phyloP scores from a whole-genome alignment of 2,113 vertebrate genomes.

The Progne subis region DNA sequence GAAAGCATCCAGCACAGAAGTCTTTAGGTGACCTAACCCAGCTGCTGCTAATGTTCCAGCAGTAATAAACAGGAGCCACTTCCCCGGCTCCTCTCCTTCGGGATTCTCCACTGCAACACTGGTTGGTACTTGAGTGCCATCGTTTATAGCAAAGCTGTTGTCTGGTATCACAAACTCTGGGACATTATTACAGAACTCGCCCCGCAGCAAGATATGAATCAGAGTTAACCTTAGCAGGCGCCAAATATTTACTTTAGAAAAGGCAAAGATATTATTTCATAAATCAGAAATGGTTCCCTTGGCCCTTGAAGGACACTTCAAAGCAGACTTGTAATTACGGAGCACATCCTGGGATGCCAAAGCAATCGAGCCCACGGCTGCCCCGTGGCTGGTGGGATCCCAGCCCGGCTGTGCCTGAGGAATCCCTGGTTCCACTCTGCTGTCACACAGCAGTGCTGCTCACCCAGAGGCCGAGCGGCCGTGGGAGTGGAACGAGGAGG shows the following conservation, averaged over 20 bases:
- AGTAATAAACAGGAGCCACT: conserved; percentile 20
- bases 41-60: conserved; percentile 1
- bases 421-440: background rate
- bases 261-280: conserved; percentile 71
- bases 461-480: background rate
- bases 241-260: conserved; percentile 64
- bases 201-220: conserved; percentile 65
- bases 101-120: background rate
- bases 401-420: background rate
- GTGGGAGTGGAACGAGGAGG: background rate
- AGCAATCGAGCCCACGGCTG: background rate
- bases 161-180: conserved; percentile 33
- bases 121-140: conserved; percentile 14
- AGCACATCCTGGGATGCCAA: background rate
- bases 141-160: conserved; percentile 47
- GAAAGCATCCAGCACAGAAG: background rate
- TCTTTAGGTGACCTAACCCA: conserved; percentile 10
- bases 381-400: background rate
- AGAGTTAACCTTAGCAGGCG: conserved; percentile 30
- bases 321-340: background rate
- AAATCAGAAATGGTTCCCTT: conserved; percentile 66
- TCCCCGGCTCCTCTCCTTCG: background rate
- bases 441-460: accelerated
- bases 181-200: conserved; percentile 49
- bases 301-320: conserved; percentile 37